Conservation (phyloP, 2,888 invertebrate genomes). For the Colletes collaris region DNA sequence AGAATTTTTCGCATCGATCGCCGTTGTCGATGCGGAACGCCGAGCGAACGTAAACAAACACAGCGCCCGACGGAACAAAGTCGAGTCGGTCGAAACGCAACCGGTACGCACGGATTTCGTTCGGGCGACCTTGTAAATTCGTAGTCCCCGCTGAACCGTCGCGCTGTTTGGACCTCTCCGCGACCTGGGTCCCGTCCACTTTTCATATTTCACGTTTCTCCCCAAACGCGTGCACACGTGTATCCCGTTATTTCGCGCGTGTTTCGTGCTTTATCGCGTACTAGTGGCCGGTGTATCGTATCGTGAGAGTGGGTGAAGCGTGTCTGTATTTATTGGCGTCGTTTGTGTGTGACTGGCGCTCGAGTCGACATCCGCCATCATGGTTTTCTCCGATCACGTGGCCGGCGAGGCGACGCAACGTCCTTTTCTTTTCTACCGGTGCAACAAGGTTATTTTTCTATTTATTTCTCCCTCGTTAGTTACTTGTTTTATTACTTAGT, state of each 20-base stretch:
- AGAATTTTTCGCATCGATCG: not conserved
- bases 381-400: slow-evolving; percentile 42
- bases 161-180: not conserved
- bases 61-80: not conserved
- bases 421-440: slow-evolving; percentile 3
- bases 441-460: slow-evolving; percentile 23
- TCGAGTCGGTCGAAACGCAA: slow-evolving; percentile 9
- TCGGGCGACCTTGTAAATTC: slow-evolving; percentile 19
- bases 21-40: not conserved
- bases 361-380: not conserved
- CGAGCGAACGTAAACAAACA: slow-evolving; percentile 10
- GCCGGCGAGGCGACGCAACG: not conserved
- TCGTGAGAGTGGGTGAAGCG: not conserved
- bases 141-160: slow-evolving; percentile 27
- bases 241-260: not conserved
- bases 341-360: no score
- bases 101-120: not conserved
- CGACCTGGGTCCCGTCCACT: not conserved
- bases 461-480: no score
- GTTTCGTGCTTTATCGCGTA: not conserved
- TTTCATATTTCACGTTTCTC: not conserved
- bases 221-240: no score
- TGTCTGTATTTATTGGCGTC: not conserved
- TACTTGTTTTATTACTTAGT: no score
- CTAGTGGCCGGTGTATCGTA: not conserved